A percentile compares a stretch with the other conserved stretches of the same genome.
These are phyloP conservation scores for Himalopsyche tibetana DNA, from an alignment of 2,888 invertebrate genomes.

Conservation along the genomic window DNA sequence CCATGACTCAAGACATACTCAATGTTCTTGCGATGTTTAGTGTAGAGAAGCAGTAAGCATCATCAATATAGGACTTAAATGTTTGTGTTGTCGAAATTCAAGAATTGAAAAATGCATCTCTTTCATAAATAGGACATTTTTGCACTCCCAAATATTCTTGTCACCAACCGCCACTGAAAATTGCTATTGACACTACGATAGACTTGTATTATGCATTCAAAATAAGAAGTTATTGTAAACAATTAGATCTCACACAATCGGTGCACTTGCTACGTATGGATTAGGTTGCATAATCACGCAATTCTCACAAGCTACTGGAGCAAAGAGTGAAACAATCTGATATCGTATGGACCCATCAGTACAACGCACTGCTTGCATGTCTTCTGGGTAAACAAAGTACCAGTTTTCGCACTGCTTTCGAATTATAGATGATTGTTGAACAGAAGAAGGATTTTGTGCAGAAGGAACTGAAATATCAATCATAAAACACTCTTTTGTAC, in stretches of 20 bases:
- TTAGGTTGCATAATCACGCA: not conserved
- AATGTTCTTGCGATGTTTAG: too few relatives aligned
- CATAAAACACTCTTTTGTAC: not conserved
- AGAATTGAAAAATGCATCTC: too few relatives aligned
- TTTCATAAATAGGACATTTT: too few relatives aligned
- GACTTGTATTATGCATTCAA: too few relatives aligned
- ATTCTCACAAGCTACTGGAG: not conserved
- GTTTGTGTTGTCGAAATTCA: too few relatives aligned
- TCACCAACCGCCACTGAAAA: too few relatives aligned
- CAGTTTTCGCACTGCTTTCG: not conserved
- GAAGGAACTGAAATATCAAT: not conserved
- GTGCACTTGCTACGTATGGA: not conserved
- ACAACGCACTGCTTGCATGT: not conserved
- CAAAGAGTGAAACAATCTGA: not conserved
- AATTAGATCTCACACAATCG: not conserved
- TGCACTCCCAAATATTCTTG: too few relatives aligned
- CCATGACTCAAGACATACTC: too few relatives aligned
- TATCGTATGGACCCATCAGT: not conserved
- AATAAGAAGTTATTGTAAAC: not conserved
- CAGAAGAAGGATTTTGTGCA: not conserved
- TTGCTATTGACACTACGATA: too few relatives aligned
- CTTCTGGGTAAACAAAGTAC: slow-evolving; percentile 10
- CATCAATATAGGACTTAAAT: too few relatives aligned
- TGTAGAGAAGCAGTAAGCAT: too few relatives aligned
- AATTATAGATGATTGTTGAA: not conserved